phyloP scores from a whole-genome alignment of 1,140 invertebrate species.

The Drosophila ercepeae region DNA sequence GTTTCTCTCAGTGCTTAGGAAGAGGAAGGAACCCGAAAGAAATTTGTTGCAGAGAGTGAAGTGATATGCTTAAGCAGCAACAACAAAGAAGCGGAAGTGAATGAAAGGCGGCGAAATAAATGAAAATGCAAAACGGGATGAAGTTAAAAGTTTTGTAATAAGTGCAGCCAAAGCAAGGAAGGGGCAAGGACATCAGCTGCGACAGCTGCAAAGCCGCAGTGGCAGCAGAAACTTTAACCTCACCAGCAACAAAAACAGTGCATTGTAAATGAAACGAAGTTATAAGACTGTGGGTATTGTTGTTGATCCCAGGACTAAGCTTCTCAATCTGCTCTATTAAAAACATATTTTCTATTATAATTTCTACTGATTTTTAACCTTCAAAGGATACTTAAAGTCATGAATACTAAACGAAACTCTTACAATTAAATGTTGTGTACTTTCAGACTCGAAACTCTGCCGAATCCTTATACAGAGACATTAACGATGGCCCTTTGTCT shows the following conservation, averaged over 20 bases:
- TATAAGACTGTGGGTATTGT: background rate
- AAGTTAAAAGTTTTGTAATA: conserved; percentile 64
- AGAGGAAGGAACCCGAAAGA: conserved; percentile 34
- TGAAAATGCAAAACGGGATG: conserved; percentile 54
- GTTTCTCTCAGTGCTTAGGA: conserved; percentile 5
- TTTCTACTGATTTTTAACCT: background rate
- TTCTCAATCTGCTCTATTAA: background rate
- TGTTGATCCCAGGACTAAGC: conserved; percentile 16
- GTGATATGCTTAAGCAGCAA: conserved; percentile 50
- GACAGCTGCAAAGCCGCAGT: conserved; percentile 56
- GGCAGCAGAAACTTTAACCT: conserved; percentile 30
- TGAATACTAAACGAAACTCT: background rate
- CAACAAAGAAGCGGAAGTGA: conserved; percentile 29
- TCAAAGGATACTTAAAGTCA: background rate
- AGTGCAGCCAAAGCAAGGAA: conserved; percentile 35
- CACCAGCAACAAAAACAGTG: background rate
- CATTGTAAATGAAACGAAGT: conserved; percentile 23
- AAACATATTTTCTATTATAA: background rate
- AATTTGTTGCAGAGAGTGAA: conserved; percentile 41
- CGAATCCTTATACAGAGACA: background rate
- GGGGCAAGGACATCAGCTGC: conserved; percentile 10
- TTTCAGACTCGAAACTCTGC: background rate
- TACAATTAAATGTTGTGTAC: background rate
- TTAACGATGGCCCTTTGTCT: background rate
- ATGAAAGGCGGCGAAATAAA: conserved; percentile 52